Conservation (phyloP, 2,113 vertebrate genomes). For the Todiramphus chloris region DNA sequence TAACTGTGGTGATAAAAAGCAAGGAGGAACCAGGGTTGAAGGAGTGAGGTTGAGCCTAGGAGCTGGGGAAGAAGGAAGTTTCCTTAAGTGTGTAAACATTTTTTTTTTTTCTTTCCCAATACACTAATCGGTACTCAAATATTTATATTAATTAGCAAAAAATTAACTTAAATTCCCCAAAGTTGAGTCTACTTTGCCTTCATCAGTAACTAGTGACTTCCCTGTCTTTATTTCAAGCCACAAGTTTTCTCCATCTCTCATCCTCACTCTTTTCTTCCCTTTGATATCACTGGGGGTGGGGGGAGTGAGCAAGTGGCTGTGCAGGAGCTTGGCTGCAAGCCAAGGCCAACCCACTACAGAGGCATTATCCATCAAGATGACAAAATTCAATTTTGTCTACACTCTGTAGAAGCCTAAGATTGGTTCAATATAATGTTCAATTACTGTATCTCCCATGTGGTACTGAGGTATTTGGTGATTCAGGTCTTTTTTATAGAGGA, state of each 20-base stretch:
- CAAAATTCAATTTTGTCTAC: conserved; percentile 41
- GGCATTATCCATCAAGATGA: conserved; percentile 28
- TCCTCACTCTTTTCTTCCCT: neutral
- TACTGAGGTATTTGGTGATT: conserved; percentile 9
- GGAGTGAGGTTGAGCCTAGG: neutral
- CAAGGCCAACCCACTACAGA: neutral
- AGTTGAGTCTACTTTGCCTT: neutral
- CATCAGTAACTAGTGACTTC: neutral
- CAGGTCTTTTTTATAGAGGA: neutral
- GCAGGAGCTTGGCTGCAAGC: neutral
- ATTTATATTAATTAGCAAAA: neutral
- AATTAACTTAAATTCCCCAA: neutral
- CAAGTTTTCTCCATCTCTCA: neutral
- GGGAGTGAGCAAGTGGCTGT: neutral
- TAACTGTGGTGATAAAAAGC: neutral
- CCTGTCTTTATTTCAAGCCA: neutral
- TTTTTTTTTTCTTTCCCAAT: neutral
- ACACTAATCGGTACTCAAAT: neutral
- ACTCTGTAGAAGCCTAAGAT: neutral
- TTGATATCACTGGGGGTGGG: rapidly evolving
- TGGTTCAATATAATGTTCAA: conserved; percentile 38
- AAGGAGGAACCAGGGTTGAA: neutral
- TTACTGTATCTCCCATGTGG: conserved; percentile 13
- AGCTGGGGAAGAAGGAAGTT: neutral
- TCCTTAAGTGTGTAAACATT: neutral